These are phyloP conservation scores for Chloroceryle aenea DNA, from an alignment of 2,113 vertebrate species.

Conservation along the genomic window DNA sequence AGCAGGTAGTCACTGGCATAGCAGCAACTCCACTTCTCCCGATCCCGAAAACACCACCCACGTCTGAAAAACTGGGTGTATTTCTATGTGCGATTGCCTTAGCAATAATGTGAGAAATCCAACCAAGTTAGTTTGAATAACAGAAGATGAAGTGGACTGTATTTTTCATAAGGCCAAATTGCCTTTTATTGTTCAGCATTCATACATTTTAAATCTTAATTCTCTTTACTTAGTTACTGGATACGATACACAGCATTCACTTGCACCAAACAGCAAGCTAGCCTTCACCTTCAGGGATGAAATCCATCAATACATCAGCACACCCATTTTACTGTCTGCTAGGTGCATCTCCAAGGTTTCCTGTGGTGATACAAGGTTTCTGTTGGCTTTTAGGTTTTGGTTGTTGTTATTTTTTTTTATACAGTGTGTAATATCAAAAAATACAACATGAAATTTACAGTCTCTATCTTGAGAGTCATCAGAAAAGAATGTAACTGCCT, in stretches of 20 bases:
- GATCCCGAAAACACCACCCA: neutral
- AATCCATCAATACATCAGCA: neutral
- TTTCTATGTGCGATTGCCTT: neutral
- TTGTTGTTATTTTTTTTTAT: neutral
- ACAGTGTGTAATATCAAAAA: neutral
- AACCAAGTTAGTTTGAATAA: neutral
- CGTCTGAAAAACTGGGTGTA: neutral
- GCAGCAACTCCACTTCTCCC: neutral
- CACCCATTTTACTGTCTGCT: neutral
- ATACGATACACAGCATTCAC: neutral
- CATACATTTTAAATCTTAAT: neutral
- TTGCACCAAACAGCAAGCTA: neutral
- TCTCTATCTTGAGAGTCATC: neutral
- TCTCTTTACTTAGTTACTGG: neutral
- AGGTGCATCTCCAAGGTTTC: neutral
- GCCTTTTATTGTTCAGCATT: neutral
- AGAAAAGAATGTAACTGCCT: neutral
- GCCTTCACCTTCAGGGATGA: neutral
- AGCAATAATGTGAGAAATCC: neutral
- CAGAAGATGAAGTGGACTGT: neutral
- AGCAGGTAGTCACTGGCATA: neutral
- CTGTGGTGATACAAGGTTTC: neutral
- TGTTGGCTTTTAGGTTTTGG: neutral
- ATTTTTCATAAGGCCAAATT: neutral
- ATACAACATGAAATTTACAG: neutral